A percentile compares a stretch with the other conserved stretches of the same genome.
These are phyloP conservation scores for Euspilapteryx auroguttella DNA, from an alignment of 2,888 invertebrate genomes.

Conservation along the genomic window DNA sequence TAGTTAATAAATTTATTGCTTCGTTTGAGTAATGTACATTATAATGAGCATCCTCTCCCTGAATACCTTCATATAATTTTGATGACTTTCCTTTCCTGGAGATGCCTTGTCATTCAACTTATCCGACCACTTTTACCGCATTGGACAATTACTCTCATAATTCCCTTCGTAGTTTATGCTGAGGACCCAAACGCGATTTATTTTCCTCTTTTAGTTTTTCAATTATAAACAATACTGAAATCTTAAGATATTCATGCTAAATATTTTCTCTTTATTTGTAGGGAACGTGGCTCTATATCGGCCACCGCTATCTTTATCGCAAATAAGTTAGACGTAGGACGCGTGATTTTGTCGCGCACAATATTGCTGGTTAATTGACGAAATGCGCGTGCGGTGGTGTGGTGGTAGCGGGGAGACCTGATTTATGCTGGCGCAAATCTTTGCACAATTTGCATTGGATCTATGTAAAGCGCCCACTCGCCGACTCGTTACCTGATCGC, in stretches of 20 bases:
- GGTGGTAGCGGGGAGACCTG: constrained; percentile 17
- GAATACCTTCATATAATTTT: no score
- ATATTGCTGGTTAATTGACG: constrained; percentile 39
- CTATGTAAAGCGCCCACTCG: constrained; percentile 39
- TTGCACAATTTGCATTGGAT: constrained; percentile 44
- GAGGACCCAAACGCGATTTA: no score
- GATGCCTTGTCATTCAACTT: no score
- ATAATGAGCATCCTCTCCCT: constrained; percentile 12
- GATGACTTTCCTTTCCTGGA: no score
- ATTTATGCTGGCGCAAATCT: constrained; percentile 37
- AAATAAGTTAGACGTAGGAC: constrained; percentile 18
- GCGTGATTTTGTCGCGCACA: constrained; percentile 19
- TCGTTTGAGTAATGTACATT: no score
- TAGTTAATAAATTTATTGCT: no score
- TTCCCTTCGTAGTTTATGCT: constrained; percentile 33
- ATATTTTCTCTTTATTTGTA: no score
- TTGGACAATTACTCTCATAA: constrained; percentile 24
- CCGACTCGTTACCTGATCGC: constrained; percentile 30
- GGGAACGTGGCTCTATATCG: constrained; percentile 5
- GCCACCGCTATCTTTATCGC: constrained; percentile 10
- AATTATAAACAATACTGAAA: no score
- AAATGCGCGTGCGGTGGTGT: constrained; percentile 18
- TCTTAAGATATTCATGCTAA: no score
- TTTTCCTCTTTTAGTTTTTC: no score
- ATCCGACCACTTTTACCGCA: constrained; percentile 17